These are phyloP conservation scores for Brachionus rotundiformis DNA, from an alignment of 1,140 invertebrate species.

Conservation along the genomic window DNA sequence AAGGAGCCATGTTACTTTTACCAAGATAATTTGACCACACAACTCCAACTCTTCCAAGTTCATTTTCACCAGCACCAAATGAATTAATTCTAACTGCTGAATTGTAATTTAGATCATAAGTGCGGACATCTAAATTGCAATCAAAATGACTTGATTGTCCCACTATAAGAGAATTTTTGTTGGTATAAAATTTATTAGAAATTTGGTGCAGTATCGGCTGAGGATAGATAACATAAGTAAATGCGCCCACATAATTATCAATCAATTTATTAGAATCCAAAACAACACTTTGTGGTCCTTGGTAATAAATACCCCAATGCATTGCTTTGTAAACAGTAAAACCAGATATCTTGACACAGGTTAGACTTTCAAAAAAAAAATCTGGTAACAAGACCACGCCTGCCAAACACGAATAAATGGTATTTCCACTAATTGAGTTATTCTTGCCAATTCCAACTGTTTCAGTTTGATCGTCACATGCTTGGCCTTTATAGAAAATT, in stretches of 20 bases:
- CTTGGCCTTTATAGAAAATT: slow-evolving; percentile 55
- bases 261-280: slow-evolving; percentile 13
- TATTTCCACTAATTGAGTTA: slow-evolving; percentile 54
- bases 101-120: background rate
- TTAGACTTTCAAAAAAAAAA: slow-evolving; percentile 52
- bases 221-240: slow-evolving; percentile 8
- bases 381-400: background rate
- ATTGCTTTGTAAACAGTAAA: slow-evolving; percentile 33
- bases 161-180: slow-evolving; percentile 16
- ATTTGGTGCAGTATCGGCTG: background rate
- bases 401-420: slow-evolving; percentile 51
- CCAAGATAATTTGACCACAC: slow-evolving; percentile 54
- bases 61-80: background rate
- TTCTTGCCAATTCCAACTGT: background rate
- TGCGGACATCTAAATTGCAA: background rate
- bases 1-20: slow-evolving; percentile 56
- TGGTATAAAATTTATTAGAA: background rate
- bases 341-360: background rate
- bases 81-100: background rate
- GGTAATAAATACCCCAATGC: slow-evolving; percentile 47
- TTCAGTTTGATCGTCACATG: background rate
- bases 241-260: slow-evolving; percentile 16
- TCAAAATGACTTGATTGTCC: slow-evolving; percentile 21
- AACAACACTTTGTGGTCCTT: background rate
- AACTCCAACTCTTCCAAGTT: slow-evolving; percentile 53